These are phyloP conservation scores for Perizoma flavofasciatum DNA, from an alignment of 2,888 invertebrate species.

Conservation along the genomic window DNA sequence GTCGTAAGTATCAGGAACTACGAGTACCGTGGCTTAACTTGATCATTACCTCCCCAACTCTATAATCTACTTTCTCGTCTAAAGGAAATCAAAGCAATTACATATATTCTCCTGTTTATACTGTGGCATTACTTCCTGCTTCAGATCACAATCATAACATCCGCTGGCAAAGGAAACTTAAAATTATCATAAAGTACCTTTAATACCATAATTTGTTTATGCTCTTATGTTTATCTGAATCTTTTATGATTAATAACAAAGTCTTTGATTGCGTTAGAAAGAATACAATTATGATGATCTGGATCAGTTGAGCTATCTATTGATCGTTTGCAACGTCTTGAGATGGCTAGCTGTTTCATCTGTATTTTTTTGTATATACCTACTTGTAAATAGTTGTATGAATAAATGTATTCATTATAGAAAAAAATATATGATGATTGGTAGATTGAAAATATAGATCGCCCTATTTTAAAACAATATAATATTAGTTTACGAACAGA, in stretches of 20 bases:
- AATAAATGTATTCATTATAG: no score
- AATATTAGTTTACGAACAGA: no score
- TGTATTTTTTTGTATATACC: no score
- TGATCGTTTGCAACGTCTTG: no score
- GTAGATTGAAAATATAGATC: no score
- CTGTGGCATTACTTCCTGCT: slow-evolving; percentile 7
- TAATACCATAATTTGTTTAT: slow-evolving; percentile 9
- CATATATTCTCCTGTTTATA: neutral
- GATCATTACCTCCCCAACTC: neutral
- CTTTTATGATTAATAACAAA: slow-evolving; percentile 1
- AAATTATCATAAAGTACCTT: neutral
- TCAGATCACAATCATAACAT: slow-evolving; percentile 27
- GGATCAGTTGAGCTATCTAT: no score
- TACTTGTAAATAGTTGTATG: no score
- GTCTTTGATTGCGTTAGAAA: slow-evolving; percentile 3
- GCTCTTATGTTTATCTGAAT: slow-evolving; percentile 9
- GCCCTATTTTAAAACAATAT: no score
- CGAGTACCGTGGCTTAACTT: no score
- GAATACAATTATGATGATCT: neutral
- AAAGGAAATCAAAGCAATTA: slow-evolving; percentile 14
- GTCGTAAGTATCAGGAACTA: no score
- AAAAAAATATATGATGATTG: no score
- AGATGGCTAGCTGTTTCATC: no score
- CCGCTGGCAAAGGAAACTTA: slow-evolving; percentile 18
- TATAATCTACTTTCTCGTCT: slow-evolving; percentile 7